Evolutionary conservation across 2,888 invertebrate species (phyloP).

Genomic region (Lamellibrachia columna): DNA sequence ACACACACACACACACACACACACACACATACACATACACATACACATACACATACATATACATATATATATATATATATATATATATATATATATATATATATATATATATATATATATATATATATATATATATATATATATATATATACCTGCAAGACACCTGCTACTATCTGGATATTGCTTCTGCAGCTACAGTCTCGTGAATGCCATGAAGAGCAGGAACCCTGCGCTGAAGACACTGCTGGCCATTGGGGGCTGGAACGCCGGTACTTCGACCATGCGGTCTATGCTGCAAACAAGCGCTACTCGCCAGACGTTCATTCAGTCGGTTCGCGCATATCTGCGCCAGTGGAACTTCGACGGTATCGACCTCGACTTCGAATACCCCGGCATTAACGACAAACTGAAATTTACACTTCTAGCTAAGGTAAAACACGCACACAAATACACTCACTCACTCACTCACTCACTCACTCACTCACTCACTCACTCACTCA

Average conservation of each 20-base stretch:
- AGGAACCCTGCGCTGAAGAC: slow-evolving; percentile 79
- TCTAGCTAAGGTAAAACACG: slow-evolving; percentile 25
- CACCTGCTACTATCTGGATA: neutral
- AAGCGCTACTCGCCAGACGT: slow-evolving; percentile 38
- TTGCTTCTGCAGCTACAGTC: slow-evolving; percentile 72
- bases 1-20: too few species aligned
- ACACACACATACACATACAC: too few species aligned
- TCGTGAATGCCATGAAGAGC: slow-evolving; percentile 76
- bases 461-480: too few species aligned
- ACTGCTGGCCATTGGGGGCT: slow-evolving; percentile 38
- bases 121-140: too few species aligned
- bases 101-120: too few species aligned
- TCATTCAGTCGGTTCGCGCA: slow-evolving; percentile 43
- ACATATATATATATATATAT: too few species aligned
- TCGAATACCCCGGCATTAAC: slow-evolving; percentile 51
- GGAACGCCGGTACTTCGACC: slow-evolving; percentile 34
- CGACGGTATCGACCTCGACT: slow-evolving; percentile 52
- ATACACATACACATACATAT: too few species aligned
- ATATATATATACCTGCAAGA: neutral
- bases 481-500: too few species aligned
- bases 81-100: too few species aligned
- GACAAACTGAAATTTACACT: slow-evolving; percentile 49
- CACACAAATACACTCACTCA: neutral
- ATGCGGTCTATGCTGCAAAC: slow-evolving; percentile 45
- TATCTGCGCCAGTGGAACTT: slow-evolving; percentile 45